These are phyloP conservation scores for Corydoras sp. DNA, from an alignment of 2,113 vertebrate genomes.

Conservation along the genomic window DNA sequence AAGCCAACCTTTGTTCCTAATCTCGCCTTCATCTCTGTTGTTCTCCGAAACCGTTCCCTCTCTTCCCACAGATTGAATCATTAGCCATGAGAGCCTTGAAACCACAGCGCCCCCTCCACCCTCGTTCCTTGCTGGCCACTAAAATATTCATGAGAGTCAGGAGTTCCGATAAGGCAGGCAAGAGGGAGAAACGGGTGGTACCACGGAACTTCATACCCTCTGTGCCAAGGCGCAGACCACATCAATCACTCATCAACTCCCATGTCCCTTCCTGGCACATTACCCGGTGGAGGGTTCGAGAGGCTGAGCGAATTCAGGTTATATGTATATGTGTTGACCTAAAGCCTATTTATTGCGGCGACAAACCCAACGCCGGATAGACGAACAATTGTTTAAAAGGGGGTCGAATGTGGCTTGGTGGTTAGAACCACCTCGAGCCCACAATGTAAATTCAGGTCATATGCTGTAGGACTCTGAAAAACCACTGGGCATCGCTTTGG, in stretches of 20 bases:
- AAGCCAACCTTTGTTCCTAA: not conserved
- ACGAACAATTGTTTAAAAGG: not conserved
- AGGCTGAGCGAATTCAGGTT: not conserved
- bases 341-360: not conserved
- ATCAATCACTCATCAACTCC: slow-evolving; percentile 56
- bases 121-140: slow-evolving; percentile 63
- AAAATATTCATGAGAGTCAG: slow-evolving; percentile 79
- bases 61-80: slow-evolving; percentile 62
- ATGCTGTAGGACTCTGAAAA: slow-evolving; percentile 14
- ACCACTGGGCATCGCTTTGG: slow-evolving; percentile 21
- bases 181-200: slow-evolving; percentile 54
- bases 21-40: slow-evolving; percentile 5
- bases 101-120: slow-evolving; percentile 62
- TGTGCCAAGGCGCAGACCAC: slow-evolving; percentile 61
- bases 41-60: slow-evolving; percentile 30
- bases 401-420: slow-evolving; percentile 23
- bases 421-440: slow-evolving; percentile 21
- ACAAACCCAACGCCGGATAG: slow-evolving; percentile 2
- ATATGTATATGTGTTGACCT: slow-evolving; percentile 3
- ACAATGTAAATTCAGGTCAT: slow-evolving; percentile 31
- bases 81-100: slow-evolving; percentile 67
- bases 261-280: not conserved
- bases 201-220: slow-evolving; percentile 58
- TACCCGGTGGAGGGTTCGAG: not conserved
- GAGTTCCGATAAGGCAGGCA: slow-evolving; percentile 70